Conservation (phyloP, 2,797 vertebrate species). For the Myotis daubentonii region DNA sequence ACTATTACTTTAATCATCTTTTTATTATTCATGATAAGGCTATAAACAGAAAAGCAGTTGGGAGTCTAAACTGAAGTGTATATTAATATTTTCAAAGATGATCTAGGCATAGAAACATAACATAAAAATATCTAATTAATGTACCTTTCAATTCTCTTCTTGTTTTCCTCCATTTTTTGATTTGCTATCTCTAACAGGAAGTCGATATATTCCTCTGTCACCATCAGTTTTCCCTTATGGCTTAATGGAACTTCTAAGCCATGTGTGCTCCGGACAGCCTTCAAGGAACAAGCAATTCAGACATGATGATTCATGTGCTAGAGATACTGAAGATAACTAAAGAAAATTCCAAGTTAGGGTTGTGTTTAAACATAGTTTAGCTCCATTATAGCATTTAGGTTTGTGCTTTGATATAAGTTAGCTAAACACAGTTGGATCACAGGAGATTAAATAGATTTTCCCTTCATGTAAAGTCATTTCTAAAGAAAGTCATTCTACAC, state of each 20-base stretch:
- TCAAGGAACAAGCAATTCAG: slow-evolving; percentile 21
- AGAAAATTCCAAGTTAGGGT: neutral
- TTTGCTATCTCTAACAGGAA: slow-evolving; percentile 92
- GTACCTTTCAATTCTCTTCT: slow-evolving; percentile 91
- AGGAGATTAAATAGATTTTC: slow-evolving; percentile 20
- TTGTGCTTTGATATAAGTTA: slow-evolving; percentile 39
- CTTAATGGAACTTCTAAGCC: slow-evolving; percentile 95
- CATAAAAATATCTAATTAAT: slow-evolving; percentile 43
- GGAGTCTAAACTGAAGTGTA: neutral
- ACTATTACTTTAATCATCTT: neutral
- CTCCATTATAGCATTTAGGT: neutral
- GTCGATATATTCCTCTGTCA: slow-evolving; percentile 90
- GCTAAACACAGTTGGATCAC: slow-evolving; percentile 48
- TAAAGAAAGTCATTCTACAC: slow-evolving; percentile 20
- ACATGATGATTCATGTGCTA: neutral
- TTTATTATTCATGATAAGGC: neutral
- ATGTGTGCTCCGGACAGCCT: slow-evolving; percentile 95
- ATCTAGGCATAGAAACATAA: neutral
- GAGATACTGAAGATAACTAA: neutral
- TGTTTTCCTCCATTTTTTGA: slow-evolving; percentile 95
- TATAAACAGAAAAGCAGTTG: neutral
- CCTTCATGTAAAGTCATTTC: slow-evolving; percentile 23
- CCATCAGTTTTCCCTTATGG: slow-evolving; percentile 88
- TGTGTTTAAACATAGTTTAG: neutral
- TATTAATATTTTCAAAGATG: neutral